Percentiles rank a stretch among this genome's conserved stretches.
Conservation (phyloP, 2,888 invertebrate genomes). For the Cyrtodaria siliqua region DNA sequence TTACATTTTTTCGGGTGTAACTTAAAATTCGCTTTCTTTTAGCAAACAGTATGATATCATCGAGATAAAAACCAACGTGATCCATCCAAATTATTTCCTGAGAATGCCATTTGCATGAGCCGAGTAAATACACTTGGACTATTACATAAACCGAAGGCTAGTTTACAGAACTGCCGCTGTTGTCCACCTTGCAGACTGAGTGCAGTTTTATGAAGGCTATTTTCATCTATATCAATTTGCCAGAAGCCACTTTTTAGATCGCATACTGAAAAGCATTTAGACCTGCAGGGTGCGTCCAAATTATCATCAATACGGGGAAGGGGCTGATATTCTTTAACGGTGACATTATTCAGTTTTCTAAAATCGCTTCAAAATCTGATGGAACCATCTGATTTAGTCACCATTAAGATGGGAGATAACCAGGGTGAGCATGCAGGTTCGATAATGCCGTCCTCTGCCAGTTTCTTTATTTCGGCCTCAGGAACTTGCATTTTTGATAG, state of each 20-base stretch:
- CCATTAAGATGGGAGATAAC: conserved; percentile 3
- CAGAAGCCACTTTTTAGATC: neutral
- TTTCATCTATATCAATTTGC: conserved; percentile 1
- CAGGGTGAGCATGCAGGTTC: conserved; percentile 2
- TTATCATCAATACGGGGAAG: neutral
- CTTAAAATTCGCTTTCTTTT: conserved; percentile 28
- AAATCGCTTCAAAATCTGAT: neutral
- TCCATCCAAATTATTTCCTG: neutral
- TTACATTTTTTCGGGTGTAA: conserved; percentile 38
- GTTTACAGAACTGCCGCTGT: neutral
- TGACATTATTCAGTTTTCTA: neutral
- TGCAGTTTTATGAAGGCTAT: neutral
- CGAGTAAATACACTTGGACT: neutral
- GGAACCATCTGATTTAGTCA: neutral
- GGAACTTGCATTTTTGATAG: conserved; percentile 34
- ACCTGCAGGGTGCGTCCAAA: neutral
- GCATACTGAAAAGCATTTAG: neutral
- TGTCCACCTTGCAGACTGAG: conserved; percentile 1
- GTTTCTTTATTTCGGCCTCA: conserved; percentile 43
- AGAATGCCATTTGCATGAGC: neutral
- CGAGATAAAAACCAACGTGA: conserved; percentile 12
- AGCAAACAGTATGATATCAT: conserved; percentile 5
- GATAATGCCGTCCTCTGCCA: conserved; percentile 29
- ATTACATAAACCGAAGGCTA: no score
- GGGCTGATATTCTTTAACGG: neutral